phyloP scores from a whole-genome alignment of 2,888 invertebrate genomes.

The Fragum fragum region DNA sequence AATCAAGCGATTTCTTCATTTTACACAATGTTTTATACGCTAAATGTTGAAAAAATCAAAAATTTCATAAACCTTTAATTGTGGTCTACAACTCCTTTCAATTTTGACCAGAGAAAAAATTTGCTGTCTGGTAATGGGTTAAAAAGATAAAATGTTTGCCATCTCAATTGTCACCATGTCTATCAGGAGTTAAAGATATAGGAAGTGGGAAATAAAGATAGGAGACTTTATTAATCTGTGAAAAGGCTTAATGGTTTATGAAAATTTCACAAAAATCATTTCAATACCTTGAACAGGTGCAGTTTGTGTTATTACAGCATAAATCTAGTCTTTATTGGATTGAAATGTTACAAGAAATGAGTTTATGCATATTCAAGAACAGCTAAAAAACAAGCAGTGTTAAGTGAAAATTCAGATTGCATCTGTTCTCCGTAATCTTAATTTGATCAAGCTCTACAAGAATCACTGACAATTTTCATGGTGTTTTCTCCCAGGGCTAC shows the following conservation, averaged over 20 bases:
- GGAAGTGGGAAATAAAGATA: neutral
- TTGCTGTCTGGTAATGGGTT: too few relatives aligned
- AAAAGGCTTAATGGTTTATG: slow-evolving; percentile 12
- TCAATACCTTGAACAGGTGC: slow-evolving; percentile 4
- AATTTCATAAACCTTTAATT: too few relatives aligned
- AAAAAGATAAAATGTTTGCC: too few relatives aligned
- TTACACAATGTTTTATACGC: too few relatives aligned
- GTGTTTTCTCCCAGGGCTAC: slow-evolving; percentile 73
- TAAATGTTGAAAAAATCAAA: too few relatives aligned
- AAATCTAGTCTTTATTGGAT: neutral
- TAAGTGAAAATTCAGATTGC: neutral
- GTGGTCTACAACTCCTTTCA: too few relatives aligned
- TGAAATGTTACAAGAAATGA: neutral
- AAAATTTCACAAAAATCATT: neutral
- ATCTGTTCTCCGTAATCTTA: neutral
- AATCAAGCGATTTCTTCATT: too few relatives aligned
- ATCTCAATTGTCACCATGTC: too few relatives aligned
- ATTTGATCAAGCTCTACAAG: neutral
- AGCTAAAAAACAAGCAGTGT: neutral
- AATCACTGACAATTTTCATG: slow-evolving; percentile 47
- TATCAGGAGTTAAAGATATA: too few relatives aligned
- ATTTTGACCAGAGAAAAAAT: too few relatives aligned
- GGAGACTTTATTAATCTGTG: slow-evolving; percentile 19
- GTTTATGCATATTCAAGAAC: neutral
- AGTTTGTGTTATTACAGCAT: neutral